Evolutionary conservation across 1,140 invertebrate species (phyloP).

Genomic region (Lithobius niger): DNA sequence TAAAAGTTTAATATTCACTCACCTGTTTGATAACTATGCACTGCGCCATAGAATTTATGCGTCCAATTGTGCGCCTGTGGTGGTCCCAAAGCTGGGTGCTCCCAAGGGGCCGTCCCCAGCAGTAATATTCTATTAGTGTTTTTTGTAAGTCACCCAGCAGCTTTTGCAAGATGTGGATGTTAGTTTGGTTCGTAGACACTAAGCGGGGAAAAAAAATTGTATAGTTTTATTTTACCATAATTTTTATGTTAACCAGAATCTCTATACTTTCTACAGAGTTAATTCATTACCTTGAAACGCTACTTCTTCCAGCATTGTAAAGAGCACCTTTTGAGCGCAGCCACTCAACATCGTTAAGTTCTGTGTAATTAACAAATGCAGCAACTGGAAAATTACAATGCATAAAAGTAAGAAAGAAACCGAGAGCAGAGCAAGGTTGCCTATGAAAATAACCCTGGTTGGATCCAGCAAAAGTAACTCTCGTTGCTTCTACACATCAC

Average conservation of each 20-base stretch:
- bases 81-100: constrained; percentile 77
- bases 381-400: constrained; percentile 36
- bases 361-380: constrained; percentile 75
- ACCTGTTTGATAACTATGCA: constrained; percentile 42
- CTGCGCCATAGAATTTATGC: constrained; percentile 66
- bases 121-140: constrained; percentile 50
- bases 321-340: constrained; percentile 79
- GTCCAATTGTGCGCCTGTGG: constrained; percentile 65
- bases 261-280: too few species aligned
- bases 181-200: constrained; percentile 76
- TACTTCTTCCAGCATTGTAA: constrained; percentile 88
- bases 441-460: too few species aligned
- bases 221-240: too few species aligned
- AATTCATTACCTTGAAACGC: constrained; percentile 69
- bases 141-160: constrained; percentile 55
- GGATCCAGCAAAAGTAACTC: too few species aligned
- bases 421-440: too few species aligned
- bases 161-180: constrained; percentile 62
- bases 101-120: constrained; percentile 76
- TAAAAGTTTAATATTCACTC: not conserved
- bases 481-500: too few species aligned
- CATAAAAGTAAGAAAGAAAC: constrained; percentile 6
- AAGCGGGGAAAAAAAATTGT: constrained; percentile 17
- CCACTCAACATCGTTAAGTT: constrained; percentile 73
- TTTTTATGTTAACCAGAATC: too few species aligned